These are phyloP conservation scores for Alexandromys fortis DNA, from an alignment of 2,113 vertebrate genomes.

Conservation along the genomic window DNA sequence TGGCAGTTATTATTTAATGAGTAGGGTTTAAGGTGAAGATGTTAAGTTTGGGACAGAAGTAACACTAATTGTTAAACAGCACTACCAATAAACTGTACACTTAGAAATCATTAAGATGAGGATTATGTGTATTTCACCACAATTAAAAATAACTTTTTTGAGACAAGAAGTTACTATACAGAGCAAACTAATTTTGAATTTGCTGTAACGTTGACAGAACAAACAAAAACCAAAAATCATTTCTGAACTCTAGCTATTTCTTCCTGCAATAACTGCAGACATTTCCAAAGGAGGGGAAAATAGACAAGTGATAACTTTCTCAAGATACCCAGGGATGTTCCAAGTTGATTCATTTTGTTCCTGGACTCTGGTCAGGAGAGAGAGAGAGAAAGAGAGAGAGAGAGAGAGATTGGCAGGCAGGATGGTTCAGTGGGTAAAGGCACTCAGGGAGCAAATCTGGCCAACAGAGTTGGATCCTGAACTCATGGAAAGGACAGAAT, in stretches of 20 bases:
- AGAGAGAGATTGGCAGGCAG: too few species aligned
- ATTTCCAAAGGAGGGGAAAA: background rate
- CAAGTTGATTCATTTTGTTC: background rate
- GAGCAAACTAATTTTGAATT: background rate
- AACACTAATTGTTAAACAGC: background rate
- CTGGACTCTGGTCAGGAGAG: background rate
- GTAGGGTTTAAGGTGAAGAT: constrained; percentile 13
- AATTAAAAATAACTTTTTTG: constrained; percentile 8
- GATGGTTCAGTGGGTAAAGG: background rate
- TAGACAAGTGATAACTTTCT: constrained; percentile 7
- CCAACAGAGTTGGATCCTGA: background rate
- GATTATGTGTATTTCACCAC: constrained; percentile 39
- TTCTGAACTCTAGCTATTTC: constrained; percentile 43
- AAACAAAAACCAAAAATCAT: background rate
- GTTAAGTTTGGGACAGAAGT: background rate
- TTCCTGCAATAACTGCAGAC: constrained; percentile 45
- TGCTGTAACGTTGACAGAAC: background rate
- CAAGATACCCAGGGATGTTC: background rate
- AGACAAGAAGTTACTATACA: background rate
- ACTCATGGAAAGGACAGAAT: background rate
- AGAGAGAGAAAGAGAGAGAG: too few species aligned
- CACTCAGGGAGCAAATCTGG: background rate
- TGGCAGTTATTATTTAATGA: background rate
- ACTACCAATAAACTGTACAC: background rate
- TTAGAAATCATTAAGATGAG: constrained; percentile 41